Conservation (phyloP, 1,140 invertebrate species). For the Acromyrmex echinatior region DNA sequence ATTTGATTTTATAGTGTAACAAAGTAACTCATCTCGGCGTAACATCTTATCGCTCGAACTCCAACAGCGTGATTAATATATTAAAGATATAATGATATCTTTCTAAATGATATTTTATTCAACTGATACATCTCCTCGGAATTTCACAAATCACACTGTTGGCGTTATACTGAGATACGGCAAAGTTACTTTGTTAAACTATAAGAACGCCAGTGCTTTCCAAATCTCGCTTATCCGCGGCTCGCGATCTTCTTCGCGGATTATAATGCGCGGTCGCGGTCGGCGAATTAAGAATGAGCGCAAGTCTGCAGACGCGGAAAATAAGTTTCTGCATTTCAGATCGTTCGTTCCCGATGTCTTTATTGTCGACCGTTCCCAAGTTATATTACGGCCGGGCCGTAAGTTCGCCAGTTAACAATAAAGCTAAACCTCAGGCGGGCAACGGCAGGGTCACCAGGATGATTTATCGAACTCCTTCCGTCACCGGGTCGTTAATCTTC, state of each 20-base stretch:
- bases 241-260: constrained; percentile 24
- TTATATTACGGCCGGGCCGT: constrained; percentile 6
- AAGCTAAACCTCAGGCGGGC: constrained; percentile 57
- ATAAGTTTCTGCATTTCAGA: constrained; percentile 53
- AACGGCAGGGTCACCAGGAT: constrained; percentile 62
- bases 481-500: constrained; percentile 71
- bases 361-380: constrained; percentile 42
- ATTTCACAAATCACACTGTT: background rate
- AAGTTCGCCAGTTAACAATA: constrained; percentile 54
- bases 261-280: constrained; percentile 9
- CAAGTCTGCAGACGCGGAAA: background rate
- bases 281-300: constrained; percentile 15
- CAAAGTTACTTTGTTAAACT: background rate
- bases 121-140: background rate
- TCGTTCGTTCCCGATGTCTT: constrained; percentile 58
- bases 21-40: too few species aligned
- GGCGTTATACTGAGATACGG: background rate
- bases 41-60: too few species aligned
- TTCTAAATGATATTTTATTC: too few species aligned
- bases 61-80: too few species aligned
- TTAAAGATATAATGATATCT: too few species aligned
- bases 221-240: constrained; percentile 19
- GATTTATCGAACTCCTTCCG: constrained; percentile 76
- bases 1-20: too few species aligned
- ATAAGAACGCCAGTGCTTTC: background rate